Conservation (phyloP, 2,888 invertebrate genomes). For the Platycheirus albimanus region DNA sequence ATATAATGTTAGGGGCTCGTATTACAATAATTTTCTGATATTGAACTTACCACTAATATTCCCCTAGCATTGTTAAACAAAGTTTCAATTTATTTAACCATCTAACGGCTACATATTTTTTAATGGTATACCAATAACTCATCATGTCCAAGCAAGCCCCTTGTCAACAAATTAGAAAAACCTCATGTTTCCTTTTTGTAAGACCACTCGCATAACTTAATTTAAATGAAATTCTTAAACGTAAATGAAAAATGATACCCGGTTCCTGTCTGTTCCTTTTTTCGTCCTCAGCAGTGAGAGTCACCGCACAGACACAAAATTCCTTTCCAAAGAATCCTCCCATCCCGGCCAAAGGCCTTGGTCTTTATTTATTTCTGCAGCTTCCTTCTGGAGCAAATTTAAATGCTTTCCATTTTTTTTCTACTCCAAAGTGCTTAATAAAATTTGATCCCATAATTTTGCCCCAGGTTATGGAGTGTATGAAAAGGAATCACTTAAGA, state of each 20-base stretch:
- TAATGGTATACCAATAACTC: constrained; percentile 16
- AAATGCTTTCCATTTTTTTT: constrained; percentile 25
- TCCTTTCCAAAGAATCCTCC: not conserved
- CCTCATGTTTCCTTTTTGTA: constrained; percentile 10
- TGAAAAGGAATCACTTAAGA: constrained; percentile 17
- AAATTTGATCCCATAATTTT: constrained; percentile 43
- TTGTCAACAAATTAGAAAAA: constrained; percentile 4
- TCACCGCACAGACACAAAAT: too few relatives aligned
- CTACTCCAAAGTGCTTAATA: constrained; percentile 15
- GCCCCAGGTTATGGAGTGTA: constrained; percentile 15
- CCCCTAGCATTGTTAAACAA: too few relatives aligned
- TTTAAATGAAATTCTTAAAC: constrained; percentile 43
- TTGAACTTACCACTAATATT: too few relatives aligned
- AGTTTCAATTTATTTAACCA: too few relatives aligned
- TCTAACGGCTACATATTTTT: too few relatives aligned
- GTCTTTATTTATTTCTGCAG: too few relatives aligned
- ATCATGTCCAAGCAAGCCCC: too few relatives aligned
- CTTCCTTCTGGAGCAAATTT: constrained; percentile 10
- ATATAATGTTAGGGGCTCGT: too few relatives aligned
- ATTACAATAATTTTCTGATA: too few relatives aligned
- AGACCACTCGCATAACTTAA: constrained; percentile 63
- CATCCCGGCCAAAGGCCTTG: too few relatives aligned
- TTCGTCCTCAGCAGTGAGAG: too few relatives aligned
- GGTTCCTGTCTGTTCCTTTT: not conserved
- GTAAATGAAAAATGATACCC: constrained; percentile 23